Conservation (phyloP, 2,113 vertebrate genomes). For the Chaenogobius annularis region DNA sequence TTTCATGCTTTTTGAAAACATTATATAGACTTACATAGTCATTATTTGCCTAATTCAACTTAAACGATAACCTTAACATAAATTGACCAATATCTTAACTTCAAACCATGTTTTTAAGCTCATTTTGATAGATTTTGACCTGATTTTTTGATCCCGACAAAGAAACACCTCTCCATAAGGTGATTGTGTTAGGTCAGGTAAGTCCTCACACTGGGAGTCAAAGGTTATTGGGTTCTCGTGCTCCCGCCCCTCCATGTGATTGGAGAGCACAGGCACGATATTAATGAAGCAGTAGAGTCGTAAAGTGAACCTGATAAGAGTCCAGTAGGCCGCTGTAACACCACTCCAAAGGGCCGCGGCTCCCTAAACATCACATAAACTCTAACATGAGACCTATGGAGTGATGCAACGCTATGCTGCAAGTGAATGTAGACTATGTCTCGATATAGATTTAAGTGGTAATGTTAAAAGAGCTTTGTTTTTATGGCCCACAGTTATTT, state of each 20-base stretch:
- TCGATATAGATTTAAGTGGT: conserved; percentile 55
- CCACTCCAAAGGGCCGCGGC: conserved; percentile 52
- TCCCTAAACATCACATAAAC: conserved; percentile 60
- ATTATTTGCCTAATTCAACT: too few species aligned
- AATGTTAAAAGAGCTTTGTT: conserved; percentile 55
- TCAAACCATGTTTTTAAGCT: too few species aligned
- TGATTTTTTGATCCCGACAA: background rate
- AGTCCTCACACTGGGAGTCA: conserved; percentile 31
- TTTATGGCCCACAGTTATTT: conserved; percentile 47
- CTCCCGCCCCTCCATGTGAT: conserved; percentile 56
- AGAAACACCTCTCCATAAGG: background rate
- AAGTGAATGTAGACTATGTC: conserved; percentile 52
- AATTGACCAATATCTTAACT: too few species aligned
- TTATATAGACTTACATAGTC: too few species aligned
- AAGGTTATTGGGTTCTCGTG: conserved; percentile 53
- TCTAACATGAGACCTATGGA: conserved; percentile 39
- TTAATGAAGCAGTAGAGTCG: conserved; percentile 39
- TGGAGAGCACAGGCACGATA: conserved; percentile 58
- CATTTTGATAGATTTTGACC: too few species aligned
- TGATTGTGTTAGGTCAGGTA: background rate
- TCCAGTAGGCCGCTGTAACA: conserved; percentile 60
- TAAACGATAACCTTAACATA: too few species aligned
- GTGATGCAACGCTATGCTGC: conserved; percentile 37
- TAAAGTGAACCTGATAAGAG: conserved; percentile 58
- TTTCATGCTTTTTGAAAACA: too few species aligned